These are phyloP conservation scores for Drosophila kurseongensis DNA, from an alignment of 1,140 invertebrate species.

Conservation along the genomic window DNA sequence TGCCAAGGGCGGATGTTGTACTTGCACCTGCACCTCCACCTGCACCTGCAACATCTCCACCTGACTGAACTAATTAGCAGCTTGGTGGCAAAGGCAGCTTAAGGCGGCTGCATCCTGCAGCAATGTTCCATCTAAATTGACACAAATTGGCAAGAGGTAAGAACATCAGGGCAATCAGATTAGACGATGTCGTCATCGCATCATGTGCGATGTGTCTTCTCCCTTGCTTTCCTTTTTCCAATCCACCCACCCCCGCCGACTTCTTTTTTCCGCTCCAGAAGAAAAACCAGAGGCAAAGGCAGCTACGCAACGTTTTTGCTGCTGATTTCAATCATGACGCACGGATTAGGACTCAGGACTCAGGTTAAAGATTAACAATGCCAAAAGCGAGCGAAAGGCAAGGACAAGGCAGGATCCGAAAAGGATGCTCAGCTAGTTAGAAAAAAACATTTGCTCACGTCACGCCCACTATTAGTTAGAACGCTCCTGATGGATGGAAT, in stretches of 20 bases:
- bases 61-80: conserved; percentile 35
- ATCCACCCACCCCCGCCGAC: neutral
- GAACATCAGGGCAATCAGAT: conserved; percentile 72
- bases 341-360: conserved; percentile 76
- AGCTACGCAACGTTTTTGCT: conserved; percentile 59
- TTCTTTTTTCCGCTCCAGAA: neutral
- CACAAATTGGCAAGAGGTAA: conserved; percentile 68
- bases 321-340: conserved; percentile 79
- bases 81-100: conserved; percentile 12
- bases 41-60: neutral
- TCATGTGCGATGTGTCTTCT: conserved; percentile 51
- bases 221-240: conserved; percentile 9
- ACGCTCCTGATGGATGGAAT: conserved; percentile 10
- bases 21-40: conserved; percentile 4
- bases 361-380: conserved; percentile 76
- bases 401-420: conserved; percentile 10
- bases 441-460: conserved; percentile 30
- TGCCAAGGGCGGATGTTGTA: conserved; percentile 33
- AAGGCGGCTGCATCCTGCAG: conserved; percentile 1
- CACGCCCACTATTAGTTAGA: conserved; percentile 38
- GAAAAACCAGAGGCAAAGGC: neutral
- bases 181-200: conserved; percentile 43
- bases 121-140: conserved; percentile 52
- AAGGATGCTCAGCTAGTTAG: conserved; percentile 38
- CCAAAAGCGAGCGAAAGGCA: conserved; percentile 29